Percentiles rank a stretch among this genome's conserved stretches.
phyloP scores from a whole-genome alignment of 2,113 vertebrate genomes.

The Siphamia tubifer region DNA sequence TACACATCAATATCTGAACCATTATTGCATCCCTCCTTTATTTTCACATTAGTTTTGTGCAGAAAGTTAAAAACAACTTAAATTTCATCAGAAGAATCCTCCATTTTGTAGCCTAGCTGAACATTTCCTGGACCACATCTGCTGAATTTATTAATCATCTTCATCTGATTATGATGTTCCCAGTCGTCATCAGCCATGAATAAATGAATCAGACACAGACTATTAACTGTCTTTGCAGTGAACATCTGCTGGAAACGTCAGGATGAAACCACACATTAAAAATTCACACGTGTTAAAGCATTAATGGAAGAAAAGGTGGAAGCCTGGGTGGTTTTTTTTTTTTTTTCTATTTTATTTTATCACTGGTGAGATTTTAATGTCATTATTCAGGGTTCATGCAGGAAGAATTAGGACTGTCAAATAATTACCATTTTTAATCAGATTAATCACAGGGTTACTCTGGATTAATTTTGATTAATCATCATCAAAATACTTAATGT shows the following conservation, averaged over 20 bases:
- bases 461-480: too few relatives aligned
- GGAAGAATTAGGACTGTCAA: too few relatives aligned
- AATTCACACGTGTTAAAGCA: background rate
- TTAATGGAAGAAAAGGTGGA: background rate
- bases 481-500: too few relatives aligned
- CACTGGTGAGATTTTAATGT: too few relatives aligned
- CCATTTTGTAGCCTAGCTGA: background rate
- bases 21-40: too few relatives aligned
- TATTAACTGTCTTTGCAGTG: background rate
- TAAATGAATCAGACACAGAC: background rate
- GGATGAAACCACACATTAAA: background rate
- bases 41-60: background rate
- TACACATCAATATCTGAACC: too few relatives aligned
- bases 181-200: background rate
- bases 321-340: background rate
- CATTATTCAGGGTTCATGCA: too few relatives aligned
- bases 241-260: background rate
- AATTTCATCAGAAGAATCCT: background rate
- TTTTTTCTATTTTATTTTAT: too few relatives aligned
- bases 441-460: too few relatives aligned
- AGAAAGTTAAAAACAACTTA: background rate
- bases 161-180: constrained; percentile 7
- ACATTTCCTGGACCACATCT: constrained; percentile 26
- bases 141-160: constrained; percentile 9
- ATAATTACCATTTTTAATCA: too few relatives aligned